Percentiles rank a stretch among this genome's conserved stretches.
These are phyloP conservation scores for Echinops telfairi DNA, from an alignment of 2,113 vertebrate species.

Conservation along the genomic window DNA sequence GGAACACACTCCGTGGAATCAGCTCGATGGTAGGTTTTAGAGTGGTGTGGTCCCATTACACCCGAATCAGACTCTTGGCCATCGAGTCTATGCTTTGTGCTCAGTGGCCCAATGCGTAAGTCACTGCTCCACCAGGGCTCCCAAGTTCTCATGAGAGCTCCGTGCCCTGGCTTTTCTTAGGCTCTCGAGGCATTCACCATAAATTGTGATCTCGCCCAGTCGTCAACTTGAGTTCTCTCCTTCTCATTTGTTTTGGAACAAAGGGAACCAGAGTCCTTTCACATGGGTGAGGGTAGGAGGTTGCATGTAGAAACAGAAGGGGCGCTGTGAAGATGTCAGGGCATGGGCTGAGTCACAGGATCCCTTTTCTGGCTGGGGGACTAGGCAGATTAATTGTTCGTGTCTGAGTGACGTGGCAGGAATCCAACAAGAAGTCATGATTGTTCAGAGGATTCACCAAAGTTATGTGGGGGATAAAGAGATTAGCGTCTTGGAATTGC, in stretches of 20 bases:
- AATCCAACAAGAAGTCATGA: conserved; percentile 61
- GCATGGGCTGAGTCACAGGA: not conserved
- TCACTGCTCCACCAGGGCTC: no score
- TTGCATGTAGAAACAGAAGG: not conserved
- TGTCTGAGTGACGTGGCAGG: conserved; percentile 61
- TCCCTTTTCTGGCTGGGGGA: not conserved
- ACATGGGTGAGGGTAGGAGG: not conserved
- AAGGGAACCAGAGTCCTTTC: not conserved
- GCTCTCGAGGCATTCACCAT: not conserved
- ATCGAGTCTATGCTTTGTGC: no score
- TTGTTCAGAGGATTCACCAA: not conserved
- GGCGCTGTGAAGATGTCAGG: not conserved
- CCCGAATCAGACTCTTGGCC: no score
- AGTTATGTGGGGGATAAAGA: conserved; percentile 9
- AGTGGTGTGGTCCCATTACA: not conserved
- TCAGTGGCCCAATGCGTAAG: no score
- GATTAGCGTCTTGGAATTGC: conserved; percentile 33
- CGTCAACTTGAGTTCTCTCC: not conserved
- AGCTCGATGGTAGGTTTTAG: not conserved
- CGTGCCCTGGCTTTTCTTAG: not conserved
- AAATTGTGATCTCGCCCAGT: not conserved
- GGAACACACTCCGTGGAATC: not conserved
- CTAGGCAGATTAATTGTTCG: conserved; percentile 55
- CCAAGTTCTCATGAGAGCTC: no score
- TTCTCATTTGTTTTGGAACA: not conserved